Conservation (phyloP, 2,797 vertebrate species). For the Centroberyx gerrardi region DNA sequence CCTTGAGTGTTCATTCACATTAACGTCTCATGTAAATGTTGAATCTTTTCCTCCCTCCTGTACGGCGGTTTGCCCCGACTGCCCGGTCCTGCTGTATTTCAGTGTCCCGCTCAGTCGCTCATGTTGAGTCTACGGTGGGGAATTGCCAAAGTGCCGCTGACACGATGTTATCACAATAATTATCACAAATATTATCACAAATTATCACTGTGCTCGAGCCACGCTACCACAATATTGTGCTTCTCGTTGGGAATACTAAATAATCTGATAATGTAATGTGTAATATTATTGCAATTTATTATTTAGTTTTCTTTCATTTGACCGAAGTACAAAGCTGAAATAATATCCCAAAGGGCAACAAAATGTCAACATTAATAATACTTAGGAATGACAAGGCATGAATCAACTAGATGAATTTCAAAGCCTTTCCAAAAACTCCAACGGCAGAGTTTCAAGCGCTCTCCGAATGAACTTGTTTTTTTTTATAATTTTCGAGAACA, state of each 20-base stretch:
- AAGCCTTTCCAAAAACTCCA: slow-evolving; percentile 40
- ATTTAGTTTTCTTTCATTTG: slow-evolving; percentile 72
- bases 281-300: slow-evolving; percentile 78
- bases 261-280: slow-evolving; percentile 77
- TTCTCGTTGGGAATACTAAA: slow-evolving; percentile 45
- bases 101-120: slow-evolving; percentile 55
- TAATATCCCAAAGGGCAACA: slow-evolving; percentile 65
- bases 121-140: slow-evolving; percentile 70
- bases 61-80: slow-evolving; percentile 9
- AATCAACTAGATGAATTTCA: slow-evolving; percentile 66
- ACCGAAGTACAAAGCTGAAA: slow-evolving; percentile 60
- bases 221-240: slow-evolving; percentile 69
- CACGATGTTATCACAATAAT: slow-evolving; percentile 74
- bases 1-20: slow-evolving; percentile 71
- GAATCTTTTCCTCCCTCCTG: slow-evolving; percentile 32
- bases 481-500: not conserved
- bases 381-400: slow-evolving; percentile 74
- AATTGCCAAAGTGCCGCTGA: slow-evolving; percentile 59
- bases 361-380: slow-evolving; percentile 79
- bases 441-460: no score
- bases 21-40: slow-evolving; percentile 67
- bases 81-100: slow-evolving; percentile 46
- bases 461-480: no score
- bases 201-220: slow-evolving; percentile 67
- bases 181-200: slow-evolving; percentile 55